These are phyloP conservation scores for Watsonalla cultraria DNA, from an alignment of 2,888 invertebrate genomes.

Conservation along the genomic window DNA sequence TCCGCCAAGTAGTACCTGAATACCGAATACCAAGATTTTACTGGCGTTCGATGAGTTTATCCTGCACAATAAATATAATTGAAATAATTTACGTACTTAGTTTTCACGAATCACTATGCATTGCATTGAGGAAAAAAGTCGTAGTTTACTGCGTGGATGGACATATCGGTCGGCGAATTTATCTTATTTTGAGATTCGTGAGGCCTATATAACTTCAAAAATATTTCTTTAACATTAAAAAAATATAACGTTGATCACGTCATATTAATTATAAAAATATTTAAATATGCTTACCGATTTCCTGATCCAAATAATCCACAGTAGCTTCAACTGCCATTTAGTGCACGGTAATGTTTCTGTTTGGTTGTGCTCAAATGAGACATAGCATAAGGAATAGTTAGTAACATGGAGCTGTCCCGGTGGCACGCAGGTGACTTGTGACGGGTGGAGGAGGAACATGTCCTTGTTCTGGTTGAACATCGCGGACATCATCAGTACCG, in stretches of 20 bases:
- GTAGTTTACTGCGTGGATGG: too few species aligned
- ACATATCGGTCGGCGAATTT: too few species aligned
- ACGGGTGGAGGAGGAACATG: conserved; percentile 47
- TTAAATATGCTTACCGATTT: conserved; percentile 42
- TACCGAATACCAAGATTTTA: too few species aligned
- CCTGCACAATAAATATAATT: background rate
- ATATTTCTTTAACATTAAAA: too few species aligned
- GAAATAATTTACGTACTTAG: background rate
- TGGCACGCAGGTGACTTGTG: conserved; percentile 39
- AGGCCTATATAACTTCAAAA: too few species aligned
- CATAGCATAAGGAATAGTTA: conserved; percentile 47
- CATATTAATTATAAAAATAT: too few species aligned
- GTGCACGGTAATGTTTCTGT: conserved; percentile 40
- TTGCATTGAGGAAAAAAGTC: too few species aligned
- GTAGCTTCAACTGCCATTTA: conserved; percentile 51
- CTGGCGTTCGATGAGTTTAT: background rate
- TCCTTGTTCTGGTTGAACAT: conserved; percentile 59
- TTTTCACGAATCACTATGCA: background rate
- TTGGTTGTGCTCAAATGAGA: conserved; percentile 30
- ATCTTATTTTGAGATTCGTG: too few species aligned
- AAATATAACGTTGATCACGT: too few species aligned
- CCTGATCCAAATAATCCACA: conserved; percentile 60
- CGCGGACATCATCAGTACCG: conserved; percentile 40
- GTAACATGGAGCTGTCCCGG: conserved; percentile 26
- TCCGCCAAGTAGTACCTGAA: too few species aligned